These are phyloP conservation scores for Drosophila mercatorum DNA, from an alignment of 2,888 invertebrate species.

Conservation along the genomic window DNA sequence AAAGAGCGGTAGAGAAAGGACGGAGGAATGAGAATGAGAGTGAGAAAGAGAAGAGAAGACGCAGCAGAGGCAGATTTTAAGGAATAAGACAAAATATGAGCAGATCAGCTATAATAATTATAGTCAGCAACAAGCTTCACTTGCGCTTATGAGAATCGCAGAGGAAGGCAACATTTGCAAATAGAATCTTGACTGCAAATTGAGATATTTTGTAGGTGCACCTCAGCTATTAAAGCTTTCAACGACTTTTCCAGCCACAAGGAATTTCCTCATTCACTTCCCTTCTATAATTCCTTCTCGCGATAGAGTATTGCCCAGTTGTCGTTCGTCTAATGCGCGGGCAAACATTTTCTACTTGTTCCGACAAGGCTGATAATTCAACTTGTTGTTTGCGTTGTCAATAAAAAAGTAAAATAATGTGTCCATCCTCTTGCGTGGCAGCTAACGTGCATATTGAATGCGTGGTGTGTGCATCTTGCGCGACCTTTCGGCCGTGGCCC, in stretches of 20 bases:
- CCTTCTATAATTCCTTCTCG: neutral
- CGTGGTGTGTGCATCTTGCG: constrained; percentile 64
- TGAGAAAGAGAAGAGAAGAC: no score
- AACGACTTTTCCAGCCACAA: neutral
- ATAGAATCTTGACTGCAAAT: no score
- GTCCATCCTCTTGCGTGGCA: constrained; percentile 39
- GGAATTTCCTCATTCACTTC: neutral
- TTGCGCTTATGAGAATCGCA: neutral
- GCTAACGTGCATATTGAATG: constrained; percentile 68
- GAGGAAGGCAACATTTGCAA: neutral
- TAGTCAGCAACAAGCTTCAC: no score
- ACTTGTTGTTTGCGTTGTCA: constrained; percentile 58
- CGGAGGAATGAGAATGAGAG: no score
- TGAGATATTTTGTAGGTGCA: neutral
- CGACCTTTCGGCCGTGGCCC: constrained; percentile 73
- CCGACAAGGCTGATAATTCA: constrained; percentile 29
- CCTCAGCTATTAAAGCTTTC: neutral
- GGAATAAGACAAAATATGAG: neutral
- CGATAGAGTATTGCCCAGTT: constrained; percentile 23
- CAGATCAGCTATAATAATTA: neutral
- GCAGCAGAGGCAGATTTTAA: neutral
- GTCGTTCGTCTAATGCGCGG: neutral
- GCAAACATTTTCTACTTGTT: constrained; percentile 21
- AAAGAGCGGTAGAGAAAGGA: no score
- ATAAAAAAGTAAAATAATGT: constrained; percentile 54